Conservation (phyloP, 2,113 vertebrate genomes). For the Cephalopterus ornatus region DNA sequence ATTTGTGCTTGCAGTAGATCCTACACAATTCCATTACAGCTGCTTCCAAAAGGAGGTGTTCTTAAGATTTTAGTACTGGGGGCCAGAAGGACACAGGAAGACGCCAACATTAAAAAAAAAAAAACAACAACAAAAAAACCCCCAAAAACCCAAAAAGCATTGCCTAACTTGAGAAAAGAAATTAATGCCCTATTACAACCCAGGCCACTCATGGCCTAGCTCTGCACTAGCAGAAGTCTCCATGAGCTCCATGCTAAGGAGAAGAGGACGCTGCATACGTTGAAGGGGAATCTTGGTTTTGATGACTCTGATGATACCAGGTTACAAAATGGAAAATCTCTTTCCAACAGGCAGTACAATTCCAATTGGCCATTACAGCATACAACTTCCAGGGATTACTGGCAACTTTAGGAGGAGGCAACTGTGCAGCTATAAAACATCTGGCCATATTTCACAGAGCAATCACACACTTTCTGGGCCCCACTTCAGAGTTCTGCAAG, state of each 20-base stretch:
- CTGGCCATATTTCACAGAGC: neutral
- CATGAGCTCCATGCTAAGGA: neutral
- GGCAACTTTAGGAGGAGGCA: neutral
- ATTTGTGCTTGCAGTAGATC: neutral
- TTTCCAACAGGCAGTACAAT: neutral
- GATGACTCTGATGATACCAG: neutral
- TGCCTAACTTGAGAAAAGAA: neutral
- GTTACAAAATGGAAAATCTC: slow-evolving; percentile 4
- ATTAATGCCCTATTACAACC: accelerated
- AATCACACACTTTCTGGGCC: neutral
- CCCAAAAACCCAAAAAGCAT: neutral
- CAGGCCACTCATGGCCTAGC: neutral
- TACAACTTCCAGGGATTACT: neutral
- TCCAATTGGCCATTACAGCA: neutral
- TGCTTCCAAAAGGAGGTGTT: neutral
- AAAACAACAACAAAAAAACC: too few species aligned
- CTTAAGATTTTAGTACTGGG: neutral
- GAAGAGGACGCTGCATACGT: neutral
- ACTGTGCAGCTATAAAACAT: neutral
- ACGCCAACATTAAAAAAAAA: neutral
- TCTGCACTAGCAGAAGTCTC: neutral
- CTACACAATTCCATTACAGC: neutral
- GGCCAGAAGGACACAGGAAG: accelerated
- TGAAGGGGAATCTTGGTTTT: neutral
- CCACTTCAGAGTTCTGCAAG: neutral